These are phyloP conservation scores for Himalopsyche phryganea DNA, from an alignment of 1,140 invertebrate genomes.

Conservation along the genomic window DNA sequence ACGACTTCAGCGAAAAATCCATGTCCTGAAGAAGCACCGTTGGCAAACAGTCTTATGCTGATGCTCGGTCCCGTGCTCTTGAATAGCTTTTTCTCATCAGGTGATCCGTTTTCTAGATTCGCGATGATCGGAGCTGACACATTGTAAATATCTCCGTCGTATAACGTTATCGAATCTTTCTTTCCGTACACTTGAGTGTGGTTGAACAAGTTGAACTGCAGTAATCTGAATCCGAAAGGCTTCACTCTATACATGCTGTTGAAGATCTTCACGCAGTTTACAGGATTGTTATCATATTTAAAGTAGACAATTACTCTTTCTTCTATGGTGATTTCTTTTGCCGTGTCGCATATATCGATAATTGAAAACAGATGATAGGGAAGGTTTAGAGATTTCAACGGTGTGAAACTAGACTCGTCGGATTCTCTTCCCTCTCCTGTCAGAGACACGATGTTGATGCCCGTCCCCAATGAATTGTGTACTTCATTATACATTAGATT, in stretches of 20 bases:
- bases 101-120: slow-evolving; percentile 66
- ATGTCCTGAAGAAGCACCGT: slow-evolving; percentile 86
- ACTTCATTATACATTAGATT: slow-evolving; percentile 69
- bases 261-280: slow-evolving; percentile 98
- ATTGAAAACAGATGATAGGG: slow-evolving; percentile 95
- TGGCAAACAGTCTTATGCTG: slow-evolving; percentile 89
- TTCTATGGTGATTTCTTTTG: slow-evolving; percentile 85
- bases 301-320: slow-evolving; percentile 92
- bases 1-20: slow-evolving; percentile 98
- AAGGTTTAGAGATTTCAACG: slow-evolving; percentile 77
- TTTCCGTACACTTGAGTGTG: slow-evolving; percentile 76
- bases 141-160: slow-evolving; percentile 92
- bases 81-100: slow-evolving; percentile 72
- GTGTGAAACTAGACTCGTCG: slow-evolving; percentile 80
- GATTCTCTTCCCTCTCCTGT: slow-evolving; percentile 90
- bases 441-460: slow-evolving; percentile 82
- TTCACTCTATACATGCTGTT: slow-evolving; percentile 78
- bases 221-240: slow-evolving; percentile 81
- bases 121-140: slow-evolving; percentile 69
- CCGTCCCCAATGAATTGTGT: slow-evolving; percentile 81
- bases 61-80: slow-evolving; percentile 74
- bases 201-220: slow-evolving; percentile 94
- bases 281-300: slow-evolving; percentile 93
- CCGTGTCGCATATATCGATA: slow-evolving; percentile 93
- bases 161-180: slow-evolving; percentile 82